Conservation (phyloP, 2,888 invertebrate species). For the Sphaerophoria rueppellii region DNA sequence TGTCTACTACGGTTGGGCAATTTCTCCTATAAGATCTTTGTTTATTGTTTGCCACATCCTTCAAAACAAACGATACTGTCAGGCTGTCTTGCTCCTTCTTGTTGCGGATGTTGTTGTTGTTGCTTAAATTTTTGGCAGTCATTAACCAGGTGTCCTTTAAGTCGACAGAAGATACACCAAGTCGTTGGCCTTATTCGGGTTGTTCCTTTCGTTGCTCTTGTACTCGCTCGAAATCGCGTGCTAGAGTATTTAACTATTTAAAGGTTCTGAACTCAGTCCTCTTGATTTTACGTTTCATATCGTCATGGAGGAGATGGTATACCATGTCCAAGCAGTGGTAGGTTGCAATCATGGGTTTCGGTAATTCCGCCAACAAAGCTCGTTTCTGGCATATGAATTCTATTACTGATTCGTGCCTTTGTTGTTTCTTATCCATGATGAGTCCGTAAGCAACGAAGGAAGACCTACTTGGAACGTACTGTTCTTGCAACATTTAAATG, state of each 20-base stretch:
- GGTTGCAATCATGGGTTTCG: background rate
- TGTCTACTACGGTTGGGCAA: conserved; percentile 7
- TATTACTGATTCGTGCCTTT: background rate
- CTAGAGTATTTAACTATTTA: conserved; percentile 7
- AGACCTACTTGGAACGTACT: conserved; percentile 1
- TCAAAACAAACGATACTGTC: background rate
- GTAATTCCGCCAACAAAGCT: conserved; percentile 5
- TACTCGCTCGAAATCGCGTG: background rate
- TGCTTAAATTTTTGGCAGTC: background rate
- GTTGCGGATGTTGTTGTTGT: background rate
- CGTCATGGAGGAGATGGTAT: background rate
- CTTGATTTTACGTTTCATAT: background rate
- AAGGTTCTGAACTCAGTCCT: conserved; percentile 10
- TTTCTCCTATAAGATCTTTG: conserved; percentile 1
- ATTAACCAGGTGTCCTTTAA: background rate
- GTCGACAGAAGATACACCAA: background rate
- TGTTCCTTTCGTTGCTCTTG: background rate
- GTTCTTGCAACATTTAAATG: background rate
- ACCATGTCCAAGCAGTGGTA: conserved; percentile 7
- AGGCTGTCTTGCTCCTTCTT: background rate
- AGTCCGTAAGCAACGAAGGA: background rate
- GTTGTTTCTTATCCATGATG: conserved; percentile 2
- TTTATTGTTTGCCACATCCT: conserved; percentile 16
- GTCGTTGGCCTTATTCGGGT: background rate
- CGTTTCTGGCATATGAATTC: background rate